Evolutionary conservation across 2,797 vertebrate genomes (phyloP).

Genomic region (Karalla daura): DNA sequence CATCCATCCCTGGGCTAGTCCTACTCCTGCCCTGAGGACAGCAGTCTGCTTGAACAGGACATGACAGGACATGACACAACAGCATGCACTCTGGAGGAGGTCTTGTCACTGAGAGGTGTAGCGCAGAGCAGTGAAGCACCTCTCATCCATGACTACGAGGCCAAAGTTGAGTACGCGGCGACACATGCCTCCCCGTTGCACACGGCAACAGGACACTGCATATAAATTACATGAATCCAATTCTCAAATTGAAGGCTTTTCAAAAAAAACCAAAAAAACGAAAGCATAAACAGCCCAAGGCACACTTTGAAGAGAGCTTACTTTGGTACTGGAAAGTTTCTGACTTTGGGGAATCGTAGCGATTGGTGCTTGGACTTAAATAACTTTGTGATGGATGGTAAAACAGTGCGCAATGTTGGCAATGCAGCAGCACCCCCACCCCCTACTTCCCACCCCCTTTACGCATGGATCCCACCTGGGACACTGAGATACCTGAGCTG

Average conservation of each 20-base stretch:
- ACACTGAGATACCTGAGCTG: background rate
- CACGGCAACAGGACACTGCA: background rate
- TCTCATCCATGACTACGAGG: conserved; percentile 45
- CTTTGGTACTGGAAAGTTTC: background rate
- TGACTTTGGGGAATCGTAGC: background rate
- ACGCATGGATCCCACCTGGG: background rate
- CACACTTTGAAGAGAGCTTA: background rate
- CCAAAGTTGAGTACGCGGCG: conserved; percentile 27
- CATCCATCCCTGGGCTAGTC: conserved; percentile 57
- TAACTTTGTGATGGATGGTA: background rate
- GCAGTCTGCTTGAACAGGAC: conserved; percentile 60
- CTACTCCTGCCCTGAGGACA: conserved; percentile 61
- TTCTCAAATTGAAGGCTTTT: conserved; percentile 7
- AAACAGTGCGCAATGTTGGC: background rate
- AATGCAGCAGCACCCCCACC: background rate
- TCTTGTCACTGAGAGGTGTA: conserved; percentile 57
- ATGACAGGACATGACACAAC: conserved; percentile 74
- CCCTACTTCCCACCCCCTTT: too few species aligned
- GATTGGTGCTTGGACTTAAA: background rate
- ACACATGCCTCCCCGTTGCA: conserved; percentile 6
- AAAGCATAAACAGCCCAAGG: background rate
- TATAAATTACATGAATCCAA: background rate
- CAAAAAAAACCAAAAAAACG: conserved; percentile 1
- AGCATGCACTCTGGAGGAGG: conserved; percentile 66
- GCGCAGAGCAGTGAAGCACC: conserved; percentile 50